Base-by-base conservation (phyloP, 1,140 invertebrate species). In the Monochamus saltuarius region DNA sequence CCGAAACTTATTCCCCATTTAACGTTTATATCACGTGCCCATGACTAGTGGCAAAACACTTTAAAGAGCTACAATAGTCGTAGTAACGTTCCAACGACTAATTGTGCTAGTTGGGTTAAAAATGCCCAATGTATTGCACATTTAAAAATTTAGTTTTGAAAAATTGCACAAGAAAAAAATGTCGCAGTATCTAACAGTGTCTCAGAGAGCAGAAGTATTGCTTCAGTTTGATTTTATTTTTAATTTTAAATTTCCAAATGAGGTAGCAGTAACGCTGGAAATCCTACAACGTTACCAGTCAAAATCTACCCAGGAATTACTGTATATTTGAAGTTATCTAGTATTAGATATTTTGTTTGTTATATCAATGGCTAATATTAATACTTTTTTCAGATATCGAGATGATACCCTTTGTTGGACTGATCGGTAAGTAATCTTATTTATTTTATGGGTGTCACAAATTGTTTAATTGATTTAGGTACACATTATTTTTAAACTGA, bases 401-500 rank as follows among this genome's bases (percentile, higher is more conserved):
- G 70, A 74, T 17, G 67, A 73, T 43, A 68, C 71, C 9, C 43
- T 73, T 38, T 73, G 70, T 52, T 73, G 71, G 71, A 68, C 69
- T 8, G 71, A 73, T 59, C 55, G 71, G 71, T 73, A 69, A 73
- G 66, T 62, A 61, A 56, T 59, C 47, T 55, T 62, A 46, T 65
- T 56, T 55, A 52, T 51, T n/a, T 40, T 40, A n/a, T 40, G 39
- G 14, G 11, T 11, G n/a, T 40, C 6, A 40, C 11, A 40, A 14
- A 14, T 14, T 40, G 39, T 6, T 40, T n/a, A 14, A 40, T 14
- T n/a, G n/a, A n/a, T n/a, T n/a, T n/a, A n/a, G n/a, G n/a, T n/a
- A n/a, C n/a, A n/a, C n/a, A n/a, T n/a, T n/a, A n/a, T n/a, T n/a
- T n/a, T n/a, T n/a, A n/a, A n/a, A n/a, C n/a, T n/a, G n/a, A n/a